Evolutionary conservation across 2,797 vertebrate genomes (phyloP).

Genomic region (Falco rusticolus): DNA sequence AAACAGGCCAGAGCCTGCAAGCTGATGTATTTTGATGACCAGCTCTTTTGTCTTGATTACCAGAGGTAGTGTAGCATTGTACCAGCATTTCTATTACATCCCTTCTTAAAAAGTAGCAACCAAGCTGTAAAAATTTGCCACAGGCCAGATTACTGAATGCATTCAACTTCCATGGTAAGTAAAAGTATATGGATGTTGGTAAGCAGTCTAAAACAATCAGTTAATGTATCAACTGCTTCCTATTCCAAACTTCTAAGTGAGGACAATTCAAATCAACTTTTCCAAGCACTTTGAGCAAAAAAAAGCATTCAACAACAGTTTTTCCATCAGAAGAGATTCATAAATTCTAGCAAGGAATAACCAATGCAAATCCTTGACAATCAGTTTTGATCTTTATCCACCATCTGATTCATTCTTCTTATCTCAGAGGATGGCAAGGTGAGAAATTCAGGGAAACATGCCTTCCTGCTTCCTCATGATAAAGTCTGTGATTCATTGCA

Average conservation of each 20-base stretch:
- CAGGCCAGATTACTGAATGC: background rate
- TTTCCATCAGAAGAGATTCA: background rate
- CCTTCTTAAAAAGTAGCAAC: background rate
- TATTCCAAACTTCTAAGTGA: background rate
- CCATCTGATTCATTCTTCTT: background rate
- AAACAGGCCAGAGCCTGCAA: background rate
- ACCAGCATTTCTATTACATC: background rate
- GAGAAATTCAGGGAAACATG: background rate
- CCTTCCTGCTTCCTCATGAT: background rate
- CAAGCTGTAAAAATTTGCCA: background rate
- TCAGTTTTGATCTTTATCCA: background rate
- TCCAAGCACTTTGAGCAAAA: background rate
- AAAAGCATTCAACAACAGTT: background rate
- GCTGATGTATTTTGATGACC: background rate
- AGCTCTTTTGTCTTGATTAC: background rate
- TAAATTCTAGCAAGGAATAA: background rate
- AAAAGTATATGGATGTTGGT: background rate
- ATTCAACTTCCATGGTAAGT: background rate
- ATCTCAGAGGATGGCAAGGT: background rate
- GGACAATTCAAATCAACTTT: background rate
- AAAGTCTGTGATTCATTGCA: background rate
- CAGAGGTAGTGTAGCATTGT: background rate
- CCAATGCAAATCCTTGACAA: background rate
- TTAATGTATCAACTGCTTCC: background rate
- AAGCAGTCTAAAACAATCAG: background rate